Conservation (phyloP, 2,888 invertebrate species). For the Cybosia mesomella region DNA sequence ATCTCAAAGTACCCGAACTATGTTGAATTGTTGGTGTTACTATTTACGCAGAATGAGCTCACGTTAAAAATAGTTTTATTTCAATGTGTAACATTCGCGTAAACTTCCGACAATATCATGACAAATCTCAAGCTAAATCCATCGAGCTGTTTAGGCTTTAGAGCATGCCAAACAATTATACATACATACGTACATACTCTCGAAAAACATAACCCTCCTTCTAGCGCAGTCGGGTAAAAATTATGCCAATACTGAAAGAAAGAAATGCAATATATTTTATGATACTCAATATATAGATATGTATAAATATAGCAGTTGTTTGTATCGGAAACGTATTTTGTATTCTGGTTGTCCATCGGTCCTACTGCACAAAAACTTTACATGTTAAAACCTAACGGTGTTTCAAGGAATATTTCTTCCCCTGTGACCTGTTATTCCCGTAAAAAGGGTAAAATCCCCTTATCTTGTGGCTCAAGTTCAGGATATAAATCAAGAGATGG, state of each 20-base stretch:
- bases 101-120: too few relatives aligned
- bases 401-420: conserved; percentile 20
- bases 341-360: neutral
- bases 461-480: conserved; percentile 38
- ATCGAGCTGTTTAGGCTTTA: too few relatives aligned
- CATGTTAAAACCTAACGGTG: neutral
- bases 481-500: conserved; percentile 41
- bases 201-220: too few relatives aligned
- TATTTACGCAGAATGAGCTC: too few relatives aligned
- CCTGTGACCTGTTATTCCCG: conserved; percentile 29
- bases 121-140: too few relatives aligned
- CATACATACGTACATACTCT: too few relatives aligned
- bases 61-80: too few relatives aligned
- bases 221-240: too few relatives aligned
- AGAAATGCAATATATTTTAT: neutral
- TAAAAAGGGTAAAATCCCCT: conserved; percentile 41
- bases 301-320: neutral
- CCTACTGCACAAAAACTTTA: conserved; percentile 8
- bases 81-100: too few relatives aligned
- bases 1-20: too few relatives aligned
- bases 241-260: neutral
- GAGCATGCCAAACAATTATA: too few relatives aligned
- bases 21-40: too few relatives aligned
- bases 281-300: neutral
- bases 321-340: neutral